Evolutionary conservation across 1,140 invertebrate species (phyloP).

Genomic region (Babylonia areolata): DNA sequence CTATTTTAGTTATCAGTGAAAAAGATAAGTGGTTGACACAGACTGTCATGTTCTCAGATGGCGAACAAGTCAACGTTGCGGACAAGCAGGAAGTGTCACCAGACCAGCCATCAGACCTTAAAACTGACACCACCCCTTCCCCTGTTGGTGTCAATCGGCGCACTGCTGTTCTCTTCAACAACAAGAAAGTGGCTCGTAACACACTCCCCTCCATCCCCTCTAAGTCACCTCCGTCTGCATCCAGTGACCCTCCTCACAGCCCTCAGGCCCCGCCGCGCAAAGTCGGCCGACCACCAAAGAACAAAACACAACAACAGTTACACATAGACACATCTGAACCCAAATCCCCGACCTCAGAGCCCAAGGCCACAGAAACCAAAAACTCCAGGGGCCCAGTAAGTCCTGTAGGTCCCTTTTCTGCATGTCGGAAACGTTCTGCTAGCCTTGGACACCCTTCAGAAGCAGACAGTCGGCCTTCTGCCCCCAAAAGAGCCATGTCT

Average conservation of each 20-base stretch:
- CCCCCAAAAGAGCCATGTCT: slow-evolving; percentile 60
- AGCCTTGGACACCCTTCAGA: slow-evolving; percentile 58
- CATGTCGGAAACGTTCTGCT: slow-evolving; percentile 63
- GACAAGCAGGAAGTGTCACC: slow-evolving; percentile 35
- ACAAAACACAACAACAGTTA: slow-evolving; percentile 44
- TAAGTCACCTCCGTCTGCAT: slow-evolving; percentile 50
- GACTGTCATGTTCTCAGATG: slow-evolving; percentile 30
- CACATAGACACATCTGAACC: slow-evolving; percentile 44
- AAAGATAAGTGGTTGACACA: too few species aligned
- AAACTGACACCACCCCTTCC: slow-evolving; percentile 61
- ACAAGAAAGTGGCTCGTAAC: slow-evolving; percentile 81
- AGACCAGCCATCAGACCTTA: slow-evolving; percentile 47
- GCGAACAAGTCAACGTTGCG: slow-evolving; percentile 28
- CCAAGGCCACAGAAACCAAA: slow-evolving; percentile 54
- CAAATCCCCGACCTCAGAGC: slow-evolving; percentile 48
- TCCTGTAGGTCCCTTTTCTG: slow-evolving; percentile 49
- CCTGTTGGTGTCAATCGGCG: slow-evolving; percentile 85
- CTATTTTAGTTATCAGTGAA: too few species aligned
- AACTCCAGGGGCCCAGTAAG: slow-evolving; percentile 50
- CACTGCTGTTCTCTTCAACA: slow-evolving; percentile 87
- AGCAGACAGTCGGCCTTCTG: slow-evolving; percentile 55
- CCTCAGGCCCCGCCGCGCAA: slow-evolving; percentile 42
- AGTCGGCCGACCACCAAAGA: slow-evolving; percentile 59
- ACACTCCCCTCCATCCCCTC: slow-evolving; percentile 43
- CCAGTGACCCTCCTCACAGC: slow-evolving; percentile 40